Conservation (phyloP, 2,113 vertebrate species). For the Variabilichromis moorii region DNA sequence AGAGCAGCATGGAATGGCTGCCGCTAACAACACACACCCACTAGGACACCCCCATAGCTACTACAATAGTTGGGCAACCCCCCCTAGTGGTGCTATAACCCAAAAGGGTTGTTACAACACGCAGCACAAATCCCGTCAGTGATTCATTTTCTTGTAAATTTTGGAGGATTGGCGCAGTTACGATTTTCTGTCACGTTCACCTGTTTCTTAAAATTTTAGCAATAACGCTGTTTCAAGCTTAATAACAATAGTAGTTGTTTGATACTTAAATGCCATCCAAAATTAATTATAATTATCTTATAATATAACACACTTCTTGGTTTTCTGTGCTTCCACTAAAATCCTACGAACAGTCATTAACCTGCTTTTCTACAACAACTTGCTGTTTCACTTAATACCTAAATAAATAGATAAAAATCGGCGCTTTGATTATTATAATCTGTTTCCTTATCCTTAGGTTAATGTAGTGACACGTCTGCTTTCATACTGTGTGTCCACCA, state of each 20-base stretch:
- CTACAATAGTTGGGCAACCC: no score
- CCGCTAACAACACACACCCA: no score
- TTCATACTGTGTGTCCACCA: background rate
- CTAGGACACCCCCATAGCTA: no score
- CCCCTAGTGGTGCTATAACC: no score
- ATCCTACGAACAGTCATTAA: background rate
- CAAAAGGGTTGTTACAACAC: no score
- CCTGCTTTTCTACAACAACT: accelerated
- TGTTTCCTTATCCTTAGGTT: background rate
- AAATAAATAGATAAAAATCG: background rate
- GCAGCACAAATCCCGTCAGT: background rate
- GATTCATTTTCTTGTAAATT: background rate
- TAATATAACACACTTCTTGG: background rate
- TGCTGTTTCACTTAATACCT: background rate
- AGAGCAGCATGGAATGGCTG: no score
- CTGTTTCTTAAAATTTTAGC: background rate
- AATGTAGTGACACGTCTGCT: accelerated
- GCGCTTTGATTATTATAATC: background rate
- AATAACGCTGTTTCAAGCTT: background rate
- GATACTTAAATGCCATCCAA: background rate
- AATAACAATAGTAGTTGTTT: background rate
- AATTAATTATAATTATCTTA: background rate
- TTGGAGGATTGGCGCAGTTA: accelerated
- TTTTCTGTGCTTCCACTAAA: background rate
- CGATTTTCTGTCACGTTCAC: background rate